A percentile compares a stretch with the other conserved stretches of the same genome.
Conservation (phyloP, 2,797 vertebrate species). For the Propithecus deckenii region DNA sequence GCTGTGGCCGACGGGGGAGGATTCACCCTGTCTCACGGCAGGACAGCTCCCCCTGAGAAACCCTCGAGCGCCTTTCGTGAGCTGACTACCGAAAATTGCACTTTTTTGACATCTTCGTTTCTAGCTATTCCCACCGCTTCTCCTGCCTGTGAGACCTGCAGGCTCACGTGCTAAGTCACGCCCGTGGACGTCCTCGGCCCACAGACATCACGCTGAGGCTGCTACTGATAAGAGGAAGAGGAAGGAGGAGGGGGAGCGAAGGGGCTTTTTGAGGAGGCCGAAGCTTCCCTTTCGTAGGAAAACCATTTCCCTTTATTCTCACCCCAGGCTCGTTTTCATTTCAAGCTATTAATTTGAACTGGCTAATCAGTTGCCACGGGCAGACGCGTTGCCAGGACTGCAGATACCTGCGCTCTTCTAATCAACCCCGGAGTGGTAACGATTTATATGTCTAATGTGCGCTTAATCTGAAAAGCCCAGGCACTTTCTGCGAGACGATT, state of each 20-base stretch:
- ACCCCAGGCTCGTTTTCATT: slow-evolving; percentile 59
- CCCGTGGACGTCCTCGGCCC: not conserved
- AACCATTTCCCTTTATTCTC: slow-evolving; percentile 62
- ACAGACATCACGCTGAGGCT: not conserved
- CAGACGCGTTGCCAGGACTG: not conserved
- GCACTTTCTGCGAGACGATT: not conserved
- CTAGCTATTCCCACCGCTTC: not conserved
- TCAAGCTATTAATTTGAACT: slow-evolving; percentile 67
- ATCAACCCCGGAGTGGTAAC: slow-evolving; percentile 33
- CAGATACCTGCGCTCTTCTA: slow-evolving; percentile 47
- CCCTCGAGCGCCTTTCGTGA: not conserved
- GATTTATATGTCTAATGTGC: slow-evolving; percentile 4
- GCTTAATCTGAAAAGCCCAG: slow-evolving; percentile 3
- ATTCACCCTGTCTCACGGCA: not conserved
- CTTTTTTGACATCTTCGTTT: not conserved
- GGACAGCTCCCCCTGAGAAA: not conserved
- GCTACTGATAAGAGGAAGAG: slow-evolving; percentile 47
- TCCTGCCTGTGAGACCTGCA: not conserved
- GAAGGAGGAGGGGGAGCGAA: not conserved
- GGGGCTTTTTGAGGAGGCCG: slow-evolving; percentile 2
- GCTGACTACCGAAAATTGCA: not conserved
- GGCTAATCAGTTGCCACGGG: slow-evolving; percentile 46
- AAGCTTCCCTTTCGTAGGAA: slow-evolving; percentile 35
- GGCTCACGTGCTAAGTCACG: not conserved
- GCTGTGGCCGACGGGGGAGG: not conserved